Evolutionary conservation across 2,797 vertebrate genomes (phyloP).

Genomic region (Brotula barbata): DNA sequence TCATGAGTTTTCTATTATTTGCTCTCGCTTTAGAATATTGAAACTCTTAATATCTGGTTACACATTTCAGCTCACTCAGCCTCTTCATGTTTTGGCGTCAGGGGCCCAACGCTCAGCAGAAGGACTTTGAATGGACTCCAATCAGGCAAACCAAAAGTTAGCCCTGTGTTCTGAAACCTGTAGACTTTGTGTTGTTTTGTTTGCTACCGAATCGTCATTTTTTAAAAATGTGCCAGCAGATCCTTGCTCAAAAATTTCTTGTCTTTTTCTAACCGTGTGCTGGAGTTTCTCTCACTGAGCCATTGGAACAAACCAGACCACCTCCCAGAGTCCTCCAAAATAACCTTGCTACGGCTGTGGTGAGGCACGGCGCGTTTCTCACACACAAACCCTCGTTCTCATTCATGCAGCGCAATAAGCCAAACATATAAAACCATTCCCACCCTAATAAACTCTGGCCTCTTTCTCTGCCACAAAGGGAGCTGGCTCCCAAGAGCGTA

Average conservation of each 20-base stretch:
- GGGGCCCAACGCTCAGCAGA: constrained; percentile 63
- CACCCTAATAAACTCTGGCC: constrained; percentile 69
- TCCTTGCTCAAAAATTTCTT: no score
- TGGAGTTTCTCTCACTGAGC: no score
- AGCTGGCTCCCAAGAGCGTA: constrained; percentile 63
- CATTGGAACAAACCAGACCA: constrained; percentile 64
- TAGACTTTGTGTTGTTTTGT: constrained; percentile 37
- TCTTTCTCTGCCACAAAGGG: constrained; percentile 71
- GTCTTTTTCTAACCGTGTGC: constrained; percentile 19
- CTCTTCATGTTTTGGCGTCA: constrained; percentile 69
- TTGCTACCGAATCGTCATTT: no score
- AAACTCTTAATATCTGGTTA: constrained; percentile 81
- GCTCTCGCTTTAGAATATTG: constrained; percentile 75
- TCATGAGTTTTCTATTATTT: constrained; percentile 83
- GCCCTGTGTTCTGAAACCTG: constrained; percentile 60
- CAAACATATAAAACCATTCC: constrained; percentile 76
- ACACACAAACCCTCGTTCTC: constrained; percentile 62
- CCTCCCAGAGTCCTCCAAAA: constrained; percentile 64
- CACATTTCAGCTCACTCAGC: constrained; percentile 70
- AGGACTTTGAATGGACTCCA: constrained; percentile 67
- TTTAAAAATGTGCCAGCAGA: no score
- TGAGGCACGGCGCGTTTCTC: constrained; percentile 58
- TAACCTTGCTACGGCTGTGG: constrained; percentile 64
- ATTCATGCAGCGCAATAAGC: constrained; percentile 73
- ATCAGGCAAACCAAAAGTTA: constrained; percentile 50